Base-by-base conservation (phyloP, 2,888 invertebrate species). In the Nomada hirtipes region DNA sequence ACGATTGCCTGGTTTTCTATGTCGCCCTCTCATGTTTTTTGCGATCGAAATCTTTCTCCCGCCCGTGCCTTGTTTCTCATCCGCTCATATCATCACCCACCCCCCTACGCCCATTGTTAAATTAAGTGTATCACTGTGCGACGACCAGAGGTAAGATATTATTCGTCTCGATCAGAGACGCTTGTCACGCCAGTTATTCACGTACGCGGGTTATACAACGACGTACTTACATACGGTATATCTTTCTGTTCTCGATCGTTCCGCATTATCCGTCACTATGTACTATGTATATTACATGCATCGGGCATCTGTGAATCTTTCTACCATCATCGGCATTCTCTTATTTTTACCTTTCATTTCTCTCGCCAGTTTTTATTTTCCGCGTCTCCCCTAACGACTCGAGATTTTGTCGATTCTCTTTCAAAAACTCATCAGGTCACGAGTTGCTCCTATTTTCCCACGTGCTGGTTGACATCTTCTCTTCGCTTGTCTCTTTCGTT, bases 1-100 rank as follows among this genome's bases (percentile, higher is more conserved):
- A 82, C 70, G 76, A 83, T 82, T 82, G 83, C 83, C 83, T 83
- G 83, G 75, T 82, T 78, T 79, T 83, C 83, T 82, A 76, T 83
- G 82, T 83, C 69, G 77, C 67, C 73, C 72, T 64, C 55, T 67
- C n/a, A 50, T 57, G 26, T 20, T 65, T 68, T 55, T 60, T 65
- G 47, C 20, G 59, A 68, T 69, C 73, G 63, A 67, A 60, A 44
- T 64, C 44, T 29, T 65, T 44, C 26, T 20, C 29, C 2, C 23
- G 7, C 36, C 13, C 68, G 3, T 53, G 3, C 18, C 36, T 53
- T n/a, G 7, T 42, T n/a, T 20, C 23, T 59, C 67, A 61, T 18
- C 60, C 60, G 9, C 15, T 70, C 76, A 73, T 71, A 63, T 63
- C 42, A 59, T 52, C 69, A 18, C 50, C 42, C 53, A 61, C 63